These are phyloP conservation scores for Chloroceryle aenea DNA, from an alignment of 2,113 vertebrate genomes.

Conservation along the genomic window DNA sequence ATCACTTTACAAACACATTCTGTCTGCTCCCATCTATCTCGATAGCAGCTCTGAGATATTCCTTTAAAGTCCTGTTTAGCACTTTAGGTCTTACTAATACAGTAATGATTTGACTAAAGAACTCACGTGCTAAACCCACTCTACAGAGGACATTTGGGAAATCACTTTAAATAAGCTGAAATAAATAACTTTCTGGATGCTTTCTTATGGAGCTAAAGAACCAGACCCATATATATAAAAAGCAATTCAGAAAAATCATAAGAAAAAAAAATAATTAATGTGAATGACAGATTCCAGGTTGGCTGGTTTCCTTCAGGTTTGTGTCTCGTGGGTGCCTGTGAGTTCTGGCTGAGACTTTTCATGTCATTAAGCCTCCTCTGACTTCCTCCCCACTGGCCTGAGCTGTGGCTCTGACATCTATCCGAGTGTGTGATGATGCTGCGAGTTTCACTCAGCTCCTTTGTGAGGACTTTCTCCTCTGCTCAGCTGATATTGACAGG, in stretches of 20 bases:
- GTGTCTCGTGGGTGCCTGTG: background rate
- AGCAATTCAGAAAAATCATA: background rate
- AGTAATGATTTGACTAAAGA: constrained; percentile 37
- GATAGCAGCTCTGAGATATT: background rate
- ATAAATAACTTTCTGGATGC: constrained; percentile 35
- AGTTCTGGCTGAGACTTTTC: background rate
- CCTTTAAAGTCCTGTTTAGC: constrained; percentile 27
- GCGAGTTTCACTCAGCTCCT: background rate
- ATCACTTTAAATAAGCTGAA: constrained; percentile 17
- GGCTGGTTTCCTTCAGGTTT: background rate
- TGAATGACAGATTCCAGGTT: background rate
- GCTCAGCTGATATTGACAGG: background rate
- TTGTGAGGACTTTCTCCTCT: background rate
- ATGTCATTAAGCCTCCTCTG: background rate
- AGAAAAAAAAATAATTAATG: accelerated
- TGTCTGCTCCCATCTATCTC: constrained; percentile 49
- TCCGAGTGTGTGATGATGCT: background rate
- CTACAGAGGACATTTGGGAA: background rate
- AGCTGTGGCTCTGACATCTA: background rate
- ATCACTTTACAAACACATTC: constrained; percentile 19
- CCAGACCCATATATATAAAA: accelerated
- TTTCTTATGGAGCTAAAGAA: background rate
- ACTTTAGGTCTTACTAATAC: constrained; percentile 56
- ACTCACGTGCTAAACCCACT: constrained; percentile 12
- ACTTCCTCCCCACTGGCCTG: background rate